Base-by-base conservation (phyloP, 2,113 vertebrate species). In the Pitta sordida region DNA sequence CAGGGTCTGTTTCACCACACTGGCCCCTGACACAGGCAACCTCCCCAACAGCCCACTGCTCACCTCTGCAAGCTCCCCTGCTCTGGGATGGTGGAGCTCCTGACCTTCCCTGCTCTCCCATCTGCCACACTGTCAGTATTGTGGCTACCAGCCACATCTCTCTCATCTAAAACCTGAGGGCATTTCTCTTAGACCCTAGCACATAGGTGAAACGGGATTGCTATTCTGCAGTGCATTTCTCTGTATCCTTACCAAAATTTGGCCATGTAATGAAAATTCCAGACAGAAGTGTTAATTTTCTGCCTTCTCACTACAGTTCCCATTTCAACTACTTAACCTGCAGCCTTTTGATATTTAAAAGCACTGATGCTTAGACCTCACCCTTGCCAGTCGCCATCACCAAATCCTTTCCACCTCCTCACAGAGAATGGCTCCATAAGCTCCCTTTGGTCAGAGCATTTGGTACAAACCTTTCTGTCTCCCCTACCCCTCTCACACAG, bases 161-260 rank as follows among this genome's bases (percentile, higher is more conserved):
- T 77, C 53, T 56, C 48, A 39, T 15, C 13, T 2, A 1, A 32
- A 68, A 77, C 34, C 39, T 23, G 12, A 1, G 11, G 37, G 15
- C 39, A 44, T 43, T 92, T 63, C 64, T 92, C 32, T 56, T 37
- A 65, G 10, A 44, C 3, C 13, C 43, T 12, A 63, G 39, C 27
- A 82, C 0, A 1, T 1, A 60, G 34, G 26, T 36, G 32, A 51
- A 53, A 32, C 19, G 83, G 18, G 27, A 83, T 1, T 2, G 2
- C 24, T 39, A n/a, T 34, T 27, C 56, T 75, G 43, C 13, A 37
- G 34, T 30, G 63, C 34, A 63, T 26, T 59, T 37, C 46, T 43
- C 30, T 34, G 11, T 10, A 27, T 16, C 11, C 46, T 77, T 77
- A 46, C 55, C 26, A 78, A 68, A 78, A 71, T 10, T 53, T 26